Percentiles rank a stretch among this genome's conserved stretches.
Conservation (phyloP, 1,140 invertebrate genomes). For the Drosophila asahinai region DNA sequence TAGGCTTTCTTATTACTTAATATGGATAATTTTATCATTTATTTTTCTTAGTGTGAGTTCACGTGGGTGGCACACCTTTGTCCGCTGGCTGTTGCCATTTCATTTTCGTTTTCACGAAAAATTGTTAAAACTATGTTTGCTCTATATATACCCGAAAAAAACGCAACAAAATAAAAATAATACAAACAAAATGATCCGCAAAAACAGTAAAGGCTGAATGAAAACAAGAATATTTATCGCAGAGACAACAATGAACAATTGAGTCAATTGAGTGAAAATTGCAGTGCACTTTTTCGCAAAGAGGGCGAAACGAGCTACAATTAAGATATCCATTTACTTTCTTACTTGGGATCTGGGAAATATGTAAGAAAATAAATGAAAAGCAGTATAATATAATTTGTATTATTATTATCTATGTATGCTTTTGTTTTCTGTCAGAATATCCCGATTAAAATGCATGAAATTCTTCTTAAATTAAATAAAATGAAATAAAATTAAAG, state of each 20-base stretch:
- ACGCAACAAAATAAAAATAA: conserved; percentile 44
- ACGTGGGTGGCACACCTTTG: conserved; percentile 23
- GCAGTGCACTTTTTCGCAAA: conserved; percentile 14
- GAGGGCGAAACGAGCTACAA: conserved; percentile 24
- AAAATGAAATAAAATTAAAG: no score
- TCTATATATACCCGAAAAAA: conserved; percentile 50
- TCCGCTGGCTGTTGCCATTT: conserved; percentile 65
- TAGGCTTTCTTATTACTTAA: no score
- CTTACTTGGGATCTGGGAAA: not conserved
- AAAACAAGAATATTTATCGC: conserved; percentile 27
- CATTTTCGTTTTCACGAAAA: conserved; percentile 72
- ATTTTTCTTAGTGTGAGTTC: conserved; percentile 14
- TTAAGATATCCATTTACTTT: conserved; percentile 19
- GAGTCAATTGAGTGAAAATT: conserved; percentile 48
- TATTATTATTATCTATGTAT: no score
- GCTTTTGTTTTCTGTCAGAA: no score
- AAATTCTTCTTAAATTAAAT: no score
- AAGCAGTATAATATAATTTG: no score
- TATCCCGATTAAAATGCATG: no score
- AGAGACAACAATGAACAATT: conserved; percentile 17
- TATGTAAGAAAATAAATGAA: no score
- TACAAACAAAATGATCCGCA: conserved; percentile 23
- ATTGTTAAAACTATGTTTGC: conserved; percentile 69
- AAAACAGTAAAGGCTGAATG: conserved; percentile 21
- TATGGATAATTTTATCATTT: not conserved